A percentile compares a stretch with the other conserved stretches of the same genome.
These are phyloP conservation scores for Mirounga angustirostris DNA, from an alignment of 2,113 vertebrate genomes.

Conservation along the genomic window DNA sequence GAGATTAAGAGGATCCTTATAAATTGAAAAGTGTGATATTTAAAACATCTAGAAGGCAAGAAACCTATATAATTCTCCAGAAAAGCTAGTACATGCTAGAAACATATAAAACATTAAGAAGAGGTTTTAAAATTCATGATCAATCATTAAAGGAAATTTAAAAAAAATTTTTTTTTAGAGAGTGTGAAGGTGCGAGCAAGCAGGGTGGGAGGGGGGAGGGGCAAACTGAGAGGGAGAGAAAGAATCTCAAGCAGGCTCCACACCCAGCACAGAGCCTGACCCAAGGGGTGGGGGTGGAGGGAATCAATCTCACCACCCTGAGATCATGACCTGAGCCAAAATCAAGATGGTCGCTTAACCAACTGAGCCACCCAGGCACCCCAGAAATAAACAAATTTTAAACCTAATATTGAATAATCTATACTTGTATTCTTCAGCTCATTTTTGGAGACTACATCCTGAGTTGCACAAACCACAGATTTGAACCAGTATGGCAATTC, in stretches of 20 bases:
- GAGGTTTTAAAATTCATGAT: background rate
- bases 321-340: background rate
- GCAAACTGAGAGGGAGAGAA: background rate
- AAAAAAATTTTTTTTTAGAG: background rate
- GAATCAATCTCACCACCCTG: background rate
- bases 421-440: background rate
- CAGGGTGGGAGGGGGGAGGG: background rate
- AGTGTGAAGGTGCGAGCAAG: background rate
- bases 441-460: background rate
- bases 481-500: background rate
- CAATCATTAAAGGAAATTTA: slow-evolving; percentile 11
- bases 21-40: slow-evolving; percentile 7
- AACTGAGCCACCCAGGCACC: background rate
- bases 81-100: background rate
- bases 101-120: background rate
- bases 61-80: background rate
- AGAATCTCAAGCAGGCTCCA: background rate
- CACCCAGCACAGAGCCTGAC: background rate
- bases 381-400: background rate
- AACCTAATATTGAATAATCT: background rate
- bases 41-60: background rate
- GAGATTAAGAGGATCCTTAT: background rate
- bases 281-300: background rate
- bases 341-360: background rate
- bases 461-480: background rate